Evolutionary conservation across 2,797 vertebrate genomes (phyloP).

Genomic region (Lagothrix lagotricha): DNA sequence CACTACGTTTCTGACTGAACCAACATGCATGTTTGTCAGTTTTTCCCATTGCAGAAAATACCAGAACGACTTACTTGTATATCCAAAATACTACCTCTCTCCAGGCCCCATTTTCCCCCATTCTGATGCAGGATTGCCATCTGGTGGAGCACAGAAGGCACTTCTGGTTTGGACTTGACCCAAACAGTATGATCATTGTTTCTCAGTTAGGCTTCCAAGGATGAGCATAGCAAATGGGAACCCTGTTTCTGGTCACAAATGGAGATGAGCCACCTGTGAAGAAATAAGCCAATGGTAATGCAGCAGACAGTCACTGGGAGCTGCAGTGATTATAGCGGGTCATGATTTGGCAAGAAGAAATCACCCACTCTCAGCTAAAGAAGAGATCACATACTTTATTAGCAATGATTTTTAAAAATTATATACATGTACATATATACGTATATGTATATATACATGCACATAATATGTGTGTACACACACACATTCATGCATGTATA

Average conservation of each 20-base stretch:
- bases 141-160: slow-evolving; percentile 60
- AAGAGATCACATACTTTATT: not conserved
- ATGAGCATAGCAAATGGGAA: not conserved
- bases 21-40: not conserved
- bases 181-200: not conserved
- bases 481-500: not conserved
- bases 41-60: slow-evolving; percentile 39
- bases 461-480: not conserved
- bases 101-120: not conserved
- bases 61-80: not conserved
- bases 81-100: not conserved
- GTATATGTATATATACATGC: not conserved
- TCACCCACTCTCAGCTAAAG: not conserved
- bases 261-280: not conserved
- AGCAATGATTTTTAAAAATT: not conserved
- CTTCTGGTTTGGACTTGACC: slow-evolving; percentile 37
- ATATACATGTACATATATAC: not conserved
- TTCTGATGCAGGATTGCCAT: slow-evolving; percentile 68
- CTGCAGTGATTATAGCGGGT: not conserved
- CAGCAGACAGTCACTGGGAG: not conserved
- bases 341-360: not conserved
- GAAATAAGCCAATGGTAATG: not conserved
- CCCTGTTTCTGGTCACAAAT: not conserved
- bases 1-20: not conserved
- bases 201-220: not conserved